phyloP scores from a whole-genome alignment of 1,140 invertebrate genomes.

The Belonocnema kinseyi region DNA sequence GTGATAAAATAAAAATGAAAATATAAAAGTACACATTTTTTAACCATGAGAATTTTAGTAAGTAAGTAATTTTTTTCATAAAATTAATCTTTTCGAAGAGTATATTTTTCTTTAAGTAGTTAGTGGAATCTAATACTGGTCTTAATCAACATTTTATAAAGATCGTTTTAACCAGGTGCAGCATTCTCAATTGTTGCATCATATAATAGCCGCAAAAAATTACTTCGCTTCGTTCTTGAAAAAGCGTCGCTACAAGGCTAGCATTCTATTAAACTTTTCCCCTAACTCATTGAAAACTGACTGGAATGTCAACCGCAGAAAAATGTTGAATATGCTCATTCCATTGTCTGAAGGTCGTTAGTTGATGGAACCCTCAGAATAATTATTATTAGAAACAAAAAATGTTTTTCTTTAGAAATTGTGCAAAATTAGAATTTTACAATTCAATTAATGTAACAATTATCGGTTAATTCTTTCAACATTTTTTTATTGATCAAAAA shows the following conservation, averaged over 20 bases:
- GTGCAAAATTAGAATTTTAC: neutral
- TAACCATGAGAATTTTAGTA: too few species aligned
- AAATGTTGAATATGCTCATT: conserved; percentile 17
- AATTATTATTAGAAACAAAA: neutral
- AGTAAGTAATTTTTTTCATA: too few species aligned
- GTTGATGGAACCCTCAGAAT: neutral
- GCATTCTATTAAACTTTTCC: neutral
- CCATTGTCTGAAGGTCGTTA: neutral
- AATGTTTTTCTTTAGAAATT: neutral
- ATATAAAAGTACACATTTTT: too few species aligned
- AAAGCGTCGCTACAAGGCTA: neutral
- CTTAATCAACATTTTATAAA: conserved; percentile 5
- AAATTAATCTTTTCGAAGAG: too few species aligned
- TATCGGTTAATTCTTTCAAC: too few species aligned
- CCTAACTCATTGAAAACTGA: neutral
- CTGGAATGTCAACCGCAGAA: conserved; percentile 11
- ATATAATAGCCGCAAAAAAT: conserved; percentile 13
- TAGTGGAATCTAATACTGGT: neutral
- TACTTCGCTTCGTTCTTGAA: neutral
- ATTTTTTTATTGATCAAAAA: too few species aligned
- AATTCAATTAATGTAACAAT: too few species aligned
- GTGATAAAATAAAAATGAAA: too few species aligned
- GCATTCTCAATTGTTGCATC: neutral
- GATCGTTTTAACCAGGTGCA: neutral
- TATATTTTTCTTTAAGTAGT: too few species aligned